Conservation (phyloP, 1,140 invertebrate genomes). For the Liolophura sinensis region DNA sequence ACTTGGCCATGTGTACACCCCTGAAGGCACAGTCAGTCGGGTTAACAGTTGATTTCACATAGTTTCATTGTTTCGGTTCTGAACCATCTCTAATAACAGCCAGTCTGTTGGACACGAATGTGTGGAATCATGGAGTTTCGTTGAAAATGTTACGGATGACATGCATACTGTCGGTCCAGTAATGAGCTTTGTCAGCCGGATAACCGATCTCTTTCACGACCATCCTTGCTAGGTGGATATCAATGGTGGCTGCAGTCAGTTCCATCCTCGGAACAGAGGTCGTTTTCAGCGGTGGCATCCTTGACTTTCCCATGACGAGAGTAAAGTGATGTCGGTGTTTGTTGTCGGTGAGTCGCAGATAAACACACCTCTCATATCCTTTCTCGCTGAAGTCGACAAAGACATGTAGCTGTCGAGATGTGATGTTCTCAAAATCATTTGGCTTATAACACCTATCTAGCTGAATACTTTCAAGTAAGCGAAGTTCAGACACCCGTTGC, state of each 20-base stretch:
- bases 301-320: conserved; percentile 24
- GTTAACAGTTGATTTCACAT: no score
- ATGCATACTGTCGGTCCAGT: conserved; percentile 18
- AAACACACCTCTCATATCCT: conserved; percentile 25
- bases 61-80: no score
- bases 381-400: conserved; percentile 15
- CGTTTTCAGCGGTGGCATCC: conserved; percentile 17
- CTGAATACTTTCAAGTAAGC: conserved; percentile 5
- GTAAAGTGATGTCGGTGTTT: conserved; percentile 10
- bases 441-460: conserved; percentile 20
- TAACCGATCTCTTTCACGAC: conserved; percentile 12
- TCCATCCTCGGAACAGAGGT: conserved; percentile 20
- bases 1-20: no score
- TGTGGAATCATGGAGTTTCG: conserved; percentile 10
- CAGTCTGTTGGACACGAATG: no score
- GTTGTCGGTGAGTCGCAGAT: conserved; percentile 23
- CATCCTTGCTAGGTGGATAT: conserved; percentile 15
- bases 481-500: conserved; percentile 6
- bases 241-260: conserved; percentile 17
- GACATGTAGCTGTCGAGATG: conserved; percentile 12
- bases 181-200: not conserved
- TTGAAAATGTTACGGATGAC: conserved; percentile 18
- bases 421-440: conserved; percentile 1
- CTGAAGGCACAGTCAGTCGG: no score
- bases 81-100: no score